Conservation (phyloP, 2,113 vertebrate species). For the Romanogobio albipinnatus region DNA sequence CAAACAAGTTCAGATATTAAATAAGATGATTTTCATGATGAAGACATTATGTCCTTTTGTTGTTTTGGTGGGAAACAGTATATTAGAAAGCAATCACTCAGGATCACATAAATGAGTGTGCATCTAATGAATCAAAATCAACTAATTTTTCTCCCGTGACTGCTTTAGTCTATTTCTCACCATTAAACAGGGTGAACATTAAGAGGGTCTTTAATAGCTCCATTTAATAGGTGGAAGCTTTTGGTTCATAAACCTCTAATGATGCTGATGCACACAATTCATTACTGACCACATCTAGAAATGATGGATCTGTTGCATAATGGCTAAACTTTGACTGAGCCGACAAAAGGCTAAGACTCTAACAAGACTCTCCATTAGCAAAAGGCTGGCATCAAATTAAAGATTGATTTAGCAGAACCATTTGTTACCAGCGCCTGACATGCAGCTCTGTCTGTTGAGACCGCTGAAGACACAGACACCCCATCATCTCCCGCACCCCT, state of each 20-base stretch:
- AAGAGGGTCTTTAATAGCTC: conserved; percentile 62
- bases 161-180: conserved; percentile 52
- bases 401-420: conserved; percentile 65
- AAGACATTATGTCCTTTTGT: conserved; percentile 20
- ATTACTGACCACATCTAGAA: conserved; percentile 63
- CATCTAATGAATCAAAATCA: conserved; percentile 60
- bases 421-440: conserved; percentile 63
- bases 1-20: neutral
- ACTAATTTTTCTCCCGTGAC: conserved; percentile 43
- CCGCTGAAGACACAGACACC: conserved; percentile 50
- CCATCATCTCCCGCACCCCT: conserved; percentile 62
- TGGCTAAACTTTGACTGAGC: conserved; percentile 64
- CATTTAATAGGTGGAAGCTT: conserved; percentile 63
- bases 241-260: conserved; percentile 68
- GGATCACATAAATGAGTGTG: conserved; percentile 24
- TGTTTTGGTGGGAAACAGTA: conserved; percentile 28
- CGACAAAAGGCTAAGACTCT: conserved; percentile 53
- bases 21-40: neutral
- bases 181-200: conserved; percentile 63
- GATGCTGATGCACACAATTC: conserved; percentile 63
- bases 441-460: conserved; percentile 51
- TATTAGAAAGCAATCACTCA: conserved; percentile 35
- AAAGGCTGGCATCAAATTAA: conserved; percentile 66
- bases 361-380: conserved; percentile 62
- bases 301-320: conserved; percentile 67